phyloP scores from a whole-genome alignment of 2,113 vertebrate species.

The Cygnus buccinator region DNA sequence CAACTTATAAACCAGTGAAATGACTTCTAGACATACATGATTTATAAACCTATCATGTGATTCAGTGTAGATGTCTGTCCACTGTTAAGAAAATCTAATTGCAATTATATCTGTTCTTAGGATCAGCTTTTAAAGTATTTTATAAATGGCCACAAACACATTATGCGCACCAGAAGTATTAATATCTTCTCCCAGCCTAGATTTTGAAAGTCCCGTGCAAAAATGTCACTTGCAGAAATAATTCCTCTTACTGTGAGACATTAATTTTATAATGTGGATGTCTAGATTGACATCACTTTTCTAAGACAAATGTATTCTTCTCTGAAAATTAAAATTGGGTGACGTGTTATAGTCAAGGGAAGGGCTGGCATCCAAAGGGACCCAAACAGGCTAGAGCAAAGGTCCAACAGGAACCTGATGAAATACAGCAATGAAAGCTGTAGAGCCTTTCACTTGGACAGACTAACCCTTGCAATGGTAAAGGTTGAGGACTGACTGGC shows the following conservation, averaged over 20 bases:
- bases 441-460: neutral
- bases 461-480: neutral
- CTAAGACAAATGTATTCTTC: neutral
- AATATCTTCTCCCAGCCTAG: neutral
- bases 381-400: neutral
- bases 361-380: neutral
- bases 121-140: neutral
- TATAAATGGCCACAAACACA: neutral
- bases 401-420: neutral
- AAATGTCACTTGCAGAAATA: neutral
- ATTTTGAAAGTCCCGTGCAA: neutral
- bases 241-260: neutral
- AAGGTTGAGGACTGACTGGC: neutral
- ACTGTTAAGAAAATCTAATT: neutral
- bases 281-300: neutral
- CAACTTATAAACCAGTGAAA: conserved; percentile 15
- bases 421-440: neutral
- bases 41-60: conserved; percentile 23
- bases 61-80: neutral
- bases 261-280: neutral
- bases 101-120: neutral
- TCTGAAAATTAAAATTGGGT: neutral
- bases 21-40: conserved; percentile 2
- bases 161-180: neutral
- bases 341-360: neutral